A percentile compares a stretch with the other conserved stretches of the same genome.
Evolutionary conservation across 2,113 vertebrate species (phyloP).

Genomic region (Eidolon helvum): DNA sequence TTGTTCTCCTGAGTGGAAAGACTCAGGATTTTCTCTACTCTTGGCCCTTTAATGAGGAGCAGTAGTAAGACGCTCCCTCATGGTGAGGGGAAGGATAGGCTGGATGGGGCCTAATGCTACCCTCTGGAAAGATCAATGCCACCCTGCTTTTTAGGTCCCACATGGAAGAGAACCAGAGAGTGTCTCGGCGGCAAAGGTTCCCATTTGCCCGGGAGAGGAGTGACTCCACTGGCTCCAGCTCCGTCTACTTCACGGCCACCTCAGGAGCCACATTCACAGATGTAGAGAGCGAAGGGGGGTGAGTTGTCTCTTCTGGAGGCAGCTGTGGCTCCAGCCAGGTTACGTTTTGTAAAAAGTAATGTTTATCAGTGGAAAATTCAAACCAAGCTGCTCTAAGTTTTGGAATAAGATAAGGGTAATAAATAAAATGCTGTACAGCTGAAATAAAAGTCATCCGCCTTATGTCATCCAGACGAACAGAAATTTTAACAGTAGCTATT

Average conservation of each 20-base stretch:
- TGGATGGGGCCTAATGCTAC: not conserved
- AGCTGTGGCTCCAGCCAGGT: not conserved
- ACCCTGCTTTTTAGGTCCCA: constrained; percentile 84
- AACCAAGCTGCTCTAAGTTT: not conserved
- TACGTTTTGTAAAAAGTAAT: not conserved
- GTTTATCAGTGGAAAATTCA: not conserved
- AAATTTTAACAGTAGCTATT: not conserved
- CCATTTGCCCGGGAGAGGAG: constrained; percentile 87
- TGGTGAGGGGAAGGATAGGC: not conserved
- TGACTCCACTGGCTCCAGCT: constrained; percentile 93
- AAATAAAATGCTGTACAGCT: not conserved
- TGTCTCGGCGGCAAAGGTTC: constrained; percentile 84
- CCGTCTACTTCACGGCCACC: constrained; percentile 94
- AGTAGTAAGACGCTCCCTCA: not conserved
- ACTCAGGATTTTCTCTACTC: not conserved
- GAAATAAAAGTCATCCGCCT: not conserved
- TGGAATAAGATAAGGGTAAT: not conserved
- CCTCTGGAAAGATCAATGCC: not conserved
- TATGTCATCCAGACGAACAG: not conserved
- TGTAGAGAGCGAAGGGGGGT: constrained; percentile 95
- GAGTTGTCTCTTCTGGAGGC: constrained; percentile 47
- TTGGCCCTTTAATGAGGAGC: not conserved
- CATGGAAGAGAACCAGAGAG: constrained; percentile 90
- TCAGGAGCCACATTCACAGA: constrained; percentile 84
- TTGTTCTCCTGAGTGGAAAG: not conserved